Evolutionary conservation across 64 coral and sea anemone genomes (phyloP), one percentile per base, ranked within the genome.

Genomic region (Trachythela sp.): DNA sequence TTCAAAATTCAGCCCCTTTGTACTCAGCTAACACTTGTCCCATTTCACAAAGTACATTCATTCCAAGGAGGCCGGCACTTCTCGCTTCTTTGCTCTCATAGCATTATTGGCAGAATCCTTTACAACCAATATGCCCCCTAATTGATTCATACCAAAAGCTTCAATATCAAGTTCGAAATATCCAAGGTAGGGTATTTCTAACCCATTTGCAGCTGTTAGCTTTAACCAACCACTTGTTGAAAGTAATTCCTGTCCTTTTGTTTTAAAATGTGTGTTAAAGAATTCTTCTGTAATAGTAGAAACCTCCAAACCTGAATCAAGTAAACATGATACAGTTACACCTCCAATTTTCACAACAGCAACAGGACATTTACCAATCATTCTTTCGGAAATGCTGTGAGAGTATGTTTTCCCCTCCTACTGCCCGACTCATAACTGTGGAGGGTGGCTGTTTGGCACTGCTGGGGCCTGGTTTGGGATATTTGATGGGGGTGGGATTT

Each of bases 121-220:
- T 4, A 90, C 77, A 29, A 90, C 49, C 56, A 90, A 40, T 14
- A 90, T 85, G 7, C 88, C 88, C 36, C 48, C 48, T 27, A 1
- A 84, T 48, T 27, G n/a, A n/a, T 85, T 90, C 18, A 14, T 18
- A 33, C 88, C 88, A 39, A 90, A 84, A 36, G 56, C 88, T 58
- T 56, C 88, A 39, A 84, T 90, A 17, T 85, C 91, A 2, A 92
- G 77, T 87, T 94, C 92, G 26, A 87, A 86, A 87, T 94, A 94
- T 2, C 92, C 68, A 14, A 90, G 11, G 27, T 94, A 90, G 22
- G 84, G 88, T 56, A 90, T 94, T 87, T 90, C 88, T 27, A 90
- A 52, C 35, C 92, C 89, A 87, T 94, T 90, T 3, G 88, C 89
- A 41, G 75, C 89, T 35, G 89, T 94, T 2, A 94, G 38, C 2